Base-by-base conservation (phyloP, 2,113 vertebrate genomes). In the Erinaceus europaeus region DNA sequence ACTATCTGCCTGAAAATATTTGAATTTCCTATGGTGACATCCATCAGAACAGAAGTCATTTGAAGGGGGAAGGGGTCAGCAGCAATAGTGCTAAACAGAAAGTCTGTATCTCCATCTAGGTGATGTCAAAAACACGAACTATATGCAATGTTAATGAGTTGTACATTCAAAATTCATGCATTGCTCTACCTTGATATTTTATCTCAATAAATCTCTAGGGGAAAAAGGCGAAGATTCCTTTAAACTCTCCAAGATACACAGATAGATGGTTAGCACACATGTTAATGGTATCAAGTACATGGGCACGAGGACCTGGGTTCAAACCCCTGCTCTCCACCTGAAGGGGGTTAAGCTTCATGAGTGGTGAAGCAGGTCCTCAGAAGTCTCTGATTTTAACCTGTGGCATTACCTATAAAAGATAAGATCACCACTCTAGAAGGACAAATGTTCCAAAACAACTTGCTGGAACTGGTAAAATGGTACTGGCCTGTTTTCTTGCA, bases 181-280 rank as follows among this genome's bases (percentile, higher is more conserved):
- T 81, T 69, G 50, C 86, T 64, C 34, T 92, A 15, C 82, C 80
- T 27, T n/a, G n/a, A 50, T 86, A 86, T 92, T 48, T 61, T 67
- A n/a, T 76, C 82, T 82, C 40, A 71, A 32, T 57, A 62, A 90
- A 91, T 11, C 67, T 53, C 7, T 38, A 9, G 9, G 15, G 9
- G 64, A 10, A 1, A 9, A 50, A 36, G 9, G 34, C 6, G 34
- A 12, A 88, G 64, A 84, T 67, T 82, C 44, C 40, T 55, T 89
- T 57, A 93, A 76, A n/a, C 15, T 89, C 27, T 73, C 29, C 18
- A 69, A 84, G 61, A 76, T 27, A 84, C 8, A n/a, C 29, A 38
- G 4, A 73, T 1, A 84, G 12, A 40, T 52, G 6, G 14, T 55
- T 38, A 50, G 48, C 48, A 50, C 20, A 50, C 13, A 12, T 3